Evolutionary conservation across 2,113 vertebrate genomes (phyloP), one percentile per base, ranked within the genome.

Genomic region (Ptyas mucosa): DNA sequence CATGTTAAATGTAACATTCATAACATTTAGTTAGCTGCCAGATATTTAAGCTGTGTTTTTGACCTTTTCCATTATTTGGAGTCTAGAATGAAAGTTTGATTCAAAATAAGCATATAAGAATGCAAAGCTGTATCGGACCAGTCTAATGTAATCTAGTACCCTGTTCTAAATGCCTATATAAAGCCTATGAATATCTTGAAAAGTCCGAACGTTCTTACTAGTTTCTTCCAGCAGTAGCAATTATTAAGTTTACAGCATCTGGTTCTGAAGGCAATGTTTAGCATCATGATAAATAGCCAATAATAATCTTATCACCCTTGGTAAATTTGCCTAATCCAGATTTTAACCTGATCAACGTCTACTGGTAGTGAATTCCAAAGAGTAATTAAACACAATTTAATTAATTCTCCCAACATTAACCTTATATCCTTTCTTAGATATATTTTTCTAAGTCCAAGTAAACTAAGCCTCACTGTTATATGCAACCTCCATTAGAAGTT

Each of bases 1-100:
- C 0, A 12, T 57, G 52, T 0, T 57, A 88, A 3, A 10, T 0
- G 5, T 90, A 69, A 51, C 20, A 69, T 69, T 53, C 49, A 53
- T 55, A 89, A 34, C 34, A 39, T 52, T 39, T 75, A 53, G 24
- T 90, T 53, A 81, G 11, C 11, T 53, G 21, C 51, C 12, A 53
- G n/a, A 91, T 29, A 10, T 43, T 52, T 90, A 29, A 21, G 18
- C 18, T 64, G 9, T 52, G 14, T 23, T 90, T 81, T 52, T 90
- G 64, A 39, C 8, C 49, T 53, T 51, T 61, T 51, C 1, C 14
- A n/a, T 34, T 52, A 64, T 26, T 15, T 64, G 52, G 34, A 88
- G 3, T 69, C 11, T 21, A 64, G 21, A 52, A 69, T 39, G 3
- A 53, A 64, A 61, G 57, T 26, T 2, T 34, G 51, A 87, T 23